Conservation (phyloP, 2,888 invertebrate species). For the Siphonodentalium dalli region DNA sequence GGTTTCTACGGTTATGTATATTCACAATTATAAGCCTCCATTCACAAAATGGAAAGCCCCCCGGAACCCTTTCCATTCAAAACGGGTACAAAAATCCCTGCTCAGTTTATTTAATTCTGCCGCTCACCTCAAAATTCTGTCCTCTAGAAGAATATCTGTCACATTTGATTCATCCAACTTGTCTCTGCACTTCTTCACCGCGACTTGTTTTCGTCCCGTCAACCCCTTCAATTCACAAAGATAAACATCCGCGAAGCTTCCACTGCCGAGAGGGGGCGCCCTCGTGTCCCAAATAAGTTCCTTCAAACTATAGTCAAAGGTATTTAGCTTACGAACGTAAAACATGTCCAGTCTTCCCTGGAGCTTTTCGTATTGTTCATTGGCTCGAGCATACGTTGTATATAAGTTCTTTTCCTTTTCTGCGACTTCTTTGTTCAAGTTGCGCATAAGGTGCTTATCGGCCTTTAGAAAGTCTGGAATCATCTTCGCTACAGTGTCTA, state of each 20-base stretch:
- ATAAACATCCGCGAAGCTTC: slow-evolving; percentile 52
- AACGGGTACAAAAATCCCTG: no score
- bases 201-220: slow-evolving; percentile 26
- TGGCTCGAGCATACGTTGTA: slow-evolving; percentile 36
- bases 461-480: slow-evolving; percentile 52
- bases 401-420: slow-evolving; percentile 34
- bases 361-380: slow-evolving; percentile 23
- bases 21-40: no score
- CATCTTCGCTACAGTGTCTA: slow-evolving; percentile 41
- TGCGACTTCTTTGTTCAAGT: slow-evolving; percentile 34
- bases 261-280: slow-evolving; percentile 39
- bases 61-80: no score
- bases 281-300: slow-evolving; percentile 38
- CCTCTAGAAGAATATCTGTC: slow-evolving; percentile 46
- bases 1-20: no score
- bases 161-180: slow-evolving; percentile 35
- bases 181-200: slow-evolving; percentile 43
- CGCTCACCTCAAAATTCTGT: slow-evolving; percentile 48
- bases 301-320: slow-evolving; percentile 41
- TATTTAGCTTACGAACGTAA: slow-evolving; percentile 45
- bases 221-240: slow-evolving; percentile 23
- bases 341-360: slow-evolving; percentile 48
- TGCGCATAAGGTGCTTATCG: slow-evolving; percentile 42
- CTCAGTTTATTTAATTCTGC: no score
- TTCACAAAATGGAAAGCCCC: no score